Evolutionary conservation across 2,113 vertebrate species (phyloP), one percentile per base, ranked within the genome.

Genomic region (Microtus montanus): DNA sequence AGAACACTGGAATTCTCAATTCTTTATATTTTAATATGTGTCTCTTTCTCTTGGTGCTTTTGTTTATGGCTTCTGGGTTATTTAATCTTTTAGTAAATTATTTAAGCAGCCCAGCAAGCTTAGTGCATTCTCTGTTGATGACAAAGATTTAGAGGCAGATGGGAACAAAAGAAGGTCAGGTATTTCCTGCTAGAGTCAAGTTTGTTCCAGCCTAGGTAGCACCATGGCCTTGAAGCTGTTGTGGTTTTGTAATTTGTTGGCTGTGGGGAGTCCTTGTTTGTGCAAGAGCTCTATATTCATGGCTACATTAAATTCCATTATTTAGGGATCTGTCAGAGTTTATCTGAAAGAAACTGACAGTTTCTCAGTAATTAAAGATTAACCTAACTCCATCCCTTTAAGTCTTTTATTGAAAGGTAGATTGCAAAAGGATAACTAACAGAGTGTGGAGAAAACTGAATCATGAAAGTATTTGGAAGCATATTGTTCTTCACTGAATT

Each of bases 311-410:
- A 95, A 41, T 74, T 38, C 33, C 70, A 90, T 94, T 91, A 92
- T 83, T 96, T 95, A 96, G 82, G 11, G 14, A 86, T 90, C 86
- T 93, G 63, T 95, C 35, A 2, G 47, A 91, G 79, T 93, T 94
- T 95, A 71, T 94, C 84, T 94, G 64, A 91, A 85, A 95, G 88
- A 93, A 97, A 87, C 68, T 90, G 95, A 94, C 79, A 95, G 90
- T 71, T 82, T 82, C 9, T 95, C 52, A 74, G 47, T 97, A 93
- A 97, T 95, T 80, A 75, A 96, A 88, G 35, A 87, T 71, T 75
- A 92, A 22, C 41, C 61, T 44, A 87, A 82, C 74, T 94, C 8
- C 15, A 82, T 93, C 7, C 22, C 38, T 90, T 90, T 11, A 68
- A 64, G 54, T 71, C 47, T 90, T 93, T 77, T 68, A 73, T 38